These are phyloP conservation scores for Hedya salicella DNA, from an alignment of 2,888 invertebrate species.

Conservation along the genomic window DNA sequence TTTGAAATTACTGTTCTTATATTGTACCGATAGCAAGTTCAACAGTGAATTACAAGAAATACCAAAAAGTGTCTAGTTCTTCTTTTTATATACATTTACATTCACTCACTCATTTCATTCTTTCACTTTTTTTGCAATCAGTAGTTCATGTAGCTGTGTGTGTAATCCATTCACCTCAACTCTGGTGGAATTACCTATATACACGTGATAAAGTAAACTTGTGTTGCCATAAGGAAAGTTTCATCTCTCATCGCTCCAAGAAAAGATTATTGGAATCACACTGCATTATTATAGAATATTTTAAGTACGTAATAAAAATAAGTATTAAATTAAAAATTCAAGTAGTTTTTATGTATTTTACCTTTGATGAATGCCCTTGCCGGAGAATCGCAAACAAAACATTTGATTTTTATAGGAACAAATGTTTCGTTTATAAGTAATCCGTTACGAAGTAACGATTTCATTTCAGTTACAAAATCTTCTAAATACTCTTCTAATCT, in stretches of 20 bases:
- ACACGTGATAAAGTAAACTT: not conserved
- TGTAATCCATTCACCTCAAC: no score
- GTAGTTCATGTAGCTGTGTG: not conserved
- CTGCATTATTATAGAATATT: slow-evolving; percentile 2
- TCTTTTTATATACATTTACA: no score
- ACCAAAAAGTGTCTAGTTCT: no score
- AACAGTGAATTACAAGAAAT: no score
- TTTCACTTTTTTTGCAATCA: no score
- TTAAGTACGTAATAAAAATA: not conserved
- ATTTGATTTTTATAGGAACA: slow-evolving; percentile 7
- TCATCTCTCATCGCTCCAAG: slow-evolving; percentile 3
- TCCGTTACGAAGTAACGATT: slow-evolving; percentile 2
- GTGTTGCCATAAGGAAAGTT: slow-evolving; percentile 2
- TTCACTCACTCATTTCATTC: no score
- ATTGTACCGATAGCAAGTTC: no score
- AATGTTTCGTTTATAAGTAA: not conserved
- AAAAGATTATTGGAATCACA: slow-evolving; percentile 3
- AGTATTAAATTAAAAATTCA: not conserved
- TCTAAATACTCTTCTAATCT: slow-evolving; percentile 18
- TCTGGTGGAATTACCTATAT: not conserved
- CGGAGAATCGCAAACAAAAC: slow-evolving; percentile 19
- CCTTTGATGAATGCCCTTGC: slow-evolving; percentile 23
- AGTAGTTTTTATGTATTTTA: not conserved
- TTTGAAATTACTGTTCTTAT: no score
- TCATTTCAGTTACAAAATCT: slow-evolving; percentile 15